Evolutionary conservation across 2,113 vertebrate genomes (phyloP).

Genomic region (Calyptomena viridis): DNA sequence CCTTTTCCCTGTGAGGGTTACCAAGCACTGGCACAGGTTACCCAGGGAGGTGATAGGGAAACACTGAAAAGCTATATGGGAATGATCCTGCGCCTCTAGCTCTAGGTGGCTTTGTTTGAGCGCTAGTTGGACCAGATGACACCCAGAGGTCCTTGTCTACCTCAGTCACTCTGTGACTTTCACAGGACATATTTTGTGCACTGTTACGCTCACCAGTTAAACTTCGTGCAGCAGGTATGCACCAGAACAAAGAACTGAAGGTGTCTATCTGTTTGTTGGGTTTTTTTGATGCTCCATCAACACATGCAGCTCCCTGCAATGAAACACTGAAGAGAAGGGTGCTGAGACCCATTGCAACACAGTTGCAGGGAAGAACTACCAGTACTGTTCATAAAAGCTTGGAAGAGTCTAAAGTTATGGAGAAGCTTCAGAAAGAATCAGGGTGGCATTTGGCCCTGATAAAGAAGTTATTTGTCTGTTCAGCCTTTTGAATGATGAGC

Average conservation of each 20-base stretch:
- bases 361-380: neutral
- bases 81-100: neutral
- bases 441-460: neutral
- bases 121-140: neutral
- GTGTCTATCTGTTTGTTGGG: neutral
- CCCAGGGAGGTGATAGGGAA: neutral
- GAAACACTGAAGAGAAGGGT: neutral
- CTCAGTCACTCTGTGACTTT: neutral
- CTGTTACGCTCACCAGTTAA: neutral
- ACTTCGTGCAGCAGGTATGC: neutral
- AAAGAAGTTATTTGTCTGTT: neutral
- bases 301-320: neutral
- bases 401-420: neutral
- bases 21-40: rapidly evolving
- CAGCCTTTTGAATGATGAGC: neutral
- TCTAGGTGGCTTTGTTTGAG: neutral
- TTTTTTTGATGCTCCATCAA: neutral
- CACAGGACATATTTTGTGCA: neutral
- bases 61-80: rapidly evolving
- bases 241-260: neutral
- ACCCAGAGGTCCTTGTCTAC: neutral
- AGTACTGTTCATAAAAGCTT: neutral
- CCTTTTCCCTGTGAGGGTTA: neutral
- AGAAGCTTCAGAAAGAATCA: neutral
- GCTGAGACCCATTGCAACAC: neutral